Conservation (phyloP, 2,888 invertebrate genomes). For the Drosophila subquinaria region DNA sequence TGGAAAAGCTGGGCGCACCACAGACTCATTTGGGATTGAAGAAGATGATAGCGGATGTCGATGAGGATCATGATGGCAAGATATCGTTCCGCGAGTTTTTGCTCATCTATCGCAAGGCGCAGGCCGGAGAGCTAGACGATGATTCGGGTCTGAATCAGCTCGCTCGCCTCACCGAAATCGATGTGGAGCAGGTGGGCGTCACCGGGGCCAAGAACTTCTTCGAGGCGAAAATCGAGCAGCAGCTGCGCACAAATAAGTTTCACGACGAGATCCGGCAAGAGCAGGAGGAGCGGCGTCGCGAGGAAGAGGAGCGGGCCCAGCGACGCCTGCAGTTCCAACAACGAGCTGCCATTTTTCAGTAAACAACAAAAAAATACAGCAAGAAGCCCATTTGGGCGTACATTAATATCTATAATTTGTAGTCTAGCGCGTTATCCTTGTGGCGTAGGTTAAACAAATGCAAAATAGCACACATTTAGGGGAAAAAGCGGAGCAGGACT, state of each 20-base stretch:
- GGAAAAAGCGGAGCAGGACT: conserved; percentile 45
- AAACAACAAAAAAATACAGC: conserved; percentile 55
- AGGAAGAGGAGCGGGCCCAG: conserved; percentile 93
- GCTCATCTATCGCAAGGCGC: conserved; percentile 93
- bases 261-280: conserved; percentile 96
- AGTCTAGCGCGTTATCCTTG: conserved; percentile 70
- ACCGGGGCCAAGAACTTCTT: conserved; percentile 98
- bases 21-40: conserved; percentile 98
- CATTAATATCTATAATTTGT: conserved; percentile 37
- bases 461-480: conserved; percentile 35
- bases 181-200: conserved; percentile 97
- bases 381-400: neutral
- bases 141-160: conserved; percentile 95
- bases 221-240: conserved; percentile 97
- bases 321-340: conserved; percentile 94
- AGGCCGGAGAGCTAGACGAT: conserved; percentile 94
- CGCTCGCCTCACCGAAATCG: conserved; percentile 95
- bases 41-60: conserved; percentile 96
- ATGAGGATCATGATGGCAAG: conserved; percentile 93
- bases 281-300: conserved; percentile 93
- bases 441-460: conserved; percentile 75
- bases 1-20: conserved; percentile 97
- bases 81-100: conserved; percentile 96
- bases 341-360: conserved; percentile 94
- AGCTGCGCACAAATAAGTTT: conserved; percentile 93